Conservation (phyloP, 1,140 invertebrate genomes). For the Xylocopa sonorina region DNA sequence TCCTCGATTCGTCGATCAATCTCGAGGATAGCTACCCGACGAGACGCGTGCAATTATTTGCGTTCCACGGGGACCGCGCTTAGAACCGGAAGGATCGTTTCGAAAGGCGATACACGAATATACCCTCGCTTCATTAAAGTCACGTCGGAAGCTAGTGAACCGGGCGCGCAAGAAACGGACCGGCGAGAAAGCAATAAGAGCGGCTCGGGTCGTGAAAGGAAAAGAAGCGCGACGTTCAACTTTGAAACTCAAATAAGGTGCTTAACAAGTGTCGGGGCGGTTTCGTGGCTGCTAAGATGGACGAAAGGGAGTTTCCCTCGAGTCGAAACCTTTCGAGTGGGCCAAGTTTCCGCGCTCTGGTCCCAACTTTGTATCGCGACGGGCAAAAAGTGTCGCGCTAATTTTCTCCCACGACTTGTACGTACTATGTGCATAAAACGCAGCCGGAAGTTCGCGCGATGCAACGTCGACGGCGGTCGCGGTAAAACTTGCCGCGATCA, state of each 20-base stretch:
- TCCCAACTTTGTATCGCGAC: conserved; percentile 34
- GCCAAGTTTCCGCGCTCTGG: conserved; percentile 19
- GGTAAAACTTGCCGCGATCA: conserved; percentile 6
- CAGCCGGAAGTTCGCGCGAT: background rate
- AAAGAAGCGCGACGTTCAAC: conserved; percentile 36
- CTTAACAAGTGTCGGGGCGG: conserved; percentile 57
- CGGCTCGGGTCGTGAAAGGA: background rate
- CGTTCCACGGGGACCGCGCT: background rate
- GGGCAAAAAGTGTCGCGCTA: conserved; percentile 40
- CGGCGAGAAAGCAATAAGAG: background rate
- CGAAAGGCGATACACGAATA: background rate
- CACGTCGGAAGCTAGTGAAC: background rate
- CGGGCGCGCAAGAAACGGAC: background rate
- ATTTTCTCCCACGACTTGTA: conserved; percentile 26
- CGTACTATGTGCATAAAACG: conserved; percentile 40
- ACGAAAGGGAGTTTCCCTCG: conserved; percentile 48
- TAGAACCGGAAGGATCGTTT: background rate
- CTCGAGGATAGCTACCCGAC: background rate
- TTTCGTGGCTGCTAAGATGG: conserved; percentile 40
- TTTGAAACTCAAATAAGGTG: conserved; percentile 62
- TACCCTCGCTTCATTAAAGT: conserved; percentile 36
- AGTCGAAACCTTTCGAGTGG: conserved; percentile 40
- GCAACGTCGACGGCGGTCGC: background rate
- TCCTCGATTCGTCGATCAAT: background rate
- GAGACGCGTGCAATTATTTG: background rate